Evolutionary conservation across 35 echinoderm and acorn worm species (phyloP).

Genomic region (Patiria miniata): DNA sequence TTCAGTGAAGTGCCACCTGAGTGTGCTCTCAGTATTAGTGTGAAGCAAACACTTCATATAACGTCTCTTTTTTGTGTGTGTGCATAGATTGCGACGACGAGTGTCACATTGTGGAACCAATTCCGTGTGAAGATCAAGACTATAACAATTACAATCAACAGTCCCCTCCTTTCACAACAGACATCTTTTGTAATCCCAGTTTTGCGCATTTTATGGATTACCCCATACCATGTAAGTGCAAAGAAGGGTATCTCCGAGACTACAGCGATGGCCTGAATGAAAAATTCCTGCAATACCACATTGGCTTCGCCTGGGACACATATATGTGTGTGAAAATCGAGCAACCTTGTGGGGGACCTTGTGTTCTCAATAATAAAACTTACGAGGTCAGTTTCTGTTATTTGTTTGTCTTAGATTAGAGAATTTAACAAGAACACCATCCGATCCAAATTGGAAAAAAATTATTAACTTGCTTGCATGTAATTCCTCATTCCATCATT

Average conservation of each 20-base stretch:
- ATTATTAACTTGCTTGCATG: background rate
- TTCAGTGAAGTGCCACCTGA: too few species aligned
- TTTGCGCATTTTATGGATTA: background rate
- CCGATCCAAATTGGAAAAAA: background rate
- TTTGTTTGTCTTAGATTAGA: background rate
- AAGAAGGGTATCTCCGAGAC: background rate
- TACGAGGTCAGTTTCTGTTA: background rate
- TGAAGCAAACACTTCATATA: too few species aligned
- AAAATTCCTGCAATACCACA: background rate
- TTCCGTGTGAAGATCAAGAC: background rate
- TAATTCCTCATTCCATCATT: too few species aligned
- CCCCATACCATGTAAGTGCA: background rate
- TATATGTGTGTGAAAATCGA: slow-evolving; percentile 16
- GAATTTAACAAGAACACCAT: background rate
- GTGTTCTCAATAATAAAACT: background rate
- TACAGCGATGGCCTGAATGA: background rate
- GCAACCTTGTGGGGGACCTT: background rate
- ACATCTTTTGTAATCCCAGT: background rate
- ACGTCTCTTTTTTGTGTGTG: background rate
- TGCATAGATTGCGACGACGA: background rate
- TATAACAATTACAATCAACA: background rate
- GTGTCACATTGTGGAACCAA: background rate
- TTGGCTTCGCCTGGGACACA: background rate
- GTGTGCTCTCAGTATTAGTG: too few species aligned
- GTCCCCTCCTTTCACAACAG: background rate